These are phyloP conservation scores for Kryphioiulus occultus DNA, from an alignment of 2,888 invertebrate genomes.

Conservation along the genomic window DNA sequence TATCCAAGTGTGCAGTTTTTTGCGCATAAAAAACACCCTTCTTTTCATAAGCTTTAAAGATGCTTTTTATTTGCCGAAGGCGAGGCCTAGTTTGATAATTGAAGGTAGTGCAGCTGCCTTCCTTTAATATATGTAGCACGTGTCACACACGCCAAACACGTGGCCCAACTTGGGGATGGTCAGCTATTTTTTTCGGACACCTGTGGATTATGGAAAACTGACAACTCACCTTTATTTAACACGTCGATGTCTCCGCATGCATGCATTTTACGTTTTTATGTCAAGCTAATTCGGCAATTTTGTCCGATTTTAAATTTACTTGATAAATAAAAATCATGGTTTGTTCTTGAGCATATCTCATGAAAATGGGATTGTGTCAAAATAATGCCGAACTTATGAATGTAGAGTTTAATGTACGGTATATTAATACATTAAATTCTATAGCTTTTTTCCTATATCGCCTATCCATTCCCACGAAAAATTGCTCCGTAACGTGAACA, in stretches of 20 bases:
- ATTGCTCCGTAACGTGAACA: background rate
- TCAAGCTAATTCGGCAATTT: no score
- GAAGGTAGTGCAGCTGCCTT: slow-evolving; percentile 13
- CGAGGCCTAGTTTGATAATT: background rate
- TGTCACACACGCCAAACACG: slow-evolving; percentile 23
- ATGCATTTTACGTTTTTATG: background rate
- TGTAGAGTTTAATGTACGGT: no score
- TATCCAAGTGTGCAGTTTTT: background rate
- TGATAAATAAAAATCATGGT: no score
- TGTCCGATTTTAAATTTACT: no score
- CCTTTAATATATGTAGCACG: slow-evolving; percentile 23
- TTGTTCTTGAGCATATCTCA: no score
- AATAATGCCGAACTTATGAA: no score
- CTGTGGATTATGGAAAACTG: no score
- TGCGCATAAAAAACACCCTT: background rate
- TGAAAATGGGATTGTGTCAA: no score
- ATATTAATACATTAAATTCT: no score
- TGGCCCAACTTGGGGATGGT: background rate
- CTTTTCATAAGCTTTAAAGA: slow-evolving; percentile 11
- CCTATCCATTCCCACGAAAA: background rate
- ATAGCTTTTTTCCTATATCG: no score
- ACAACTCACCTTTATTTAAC: background rate
- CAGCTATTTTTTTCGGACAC: background rate
- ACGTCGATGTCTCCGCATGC: background rate
- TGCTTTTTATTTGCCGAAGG: slow-evolving; percentile 6